Conservation (phyloP, 2,113 vertebrate species). For the Ariopsis seemanni region DNA sequence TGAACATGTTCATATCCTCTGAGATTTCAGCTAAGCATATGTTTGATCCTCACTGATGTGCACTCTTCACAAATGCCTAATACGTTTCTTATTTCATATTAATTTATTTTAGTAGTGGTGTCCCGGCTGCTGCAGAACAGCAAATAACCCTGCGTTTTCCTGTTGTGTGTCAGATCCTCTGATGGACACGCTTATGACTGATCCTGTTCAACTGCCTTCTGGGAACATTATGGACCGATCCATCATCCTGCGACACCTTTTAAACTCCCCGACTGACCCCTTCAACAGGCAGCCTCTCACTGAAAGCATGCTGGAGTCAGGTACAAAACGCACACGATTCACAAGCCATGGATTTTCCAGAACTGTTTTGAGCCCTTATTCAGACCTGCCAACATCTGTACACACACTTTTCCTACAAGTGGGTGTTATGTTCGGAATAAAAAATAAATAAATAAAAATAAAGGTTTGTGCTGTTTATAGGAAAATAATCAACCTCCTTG, state of each 20-base stretch:
- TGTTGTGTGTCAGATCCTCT: conserved; percentile 81
- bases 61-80: neutral
- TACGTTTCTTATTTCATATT: neutral
- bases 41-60: neutral
- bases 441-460: neutral
- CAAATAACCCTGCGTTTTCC: conserved; percentile 20
- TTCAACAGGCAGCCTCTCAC: conserved; percentile 96
- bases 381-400: neutral
- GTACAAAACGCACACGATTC: conserved; percentile 65
- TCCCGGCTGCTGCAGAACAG: neutral
- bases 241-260: conserved; percentile 92
- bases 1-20: conserved; percentile 49
- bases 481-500: neutral
- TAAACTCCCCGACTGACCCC: conserved; percentile 96
- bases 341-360: neutral
- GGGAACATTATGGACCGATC: conserved; percentile 97
- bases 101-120: neutral
- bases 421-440: neutral
- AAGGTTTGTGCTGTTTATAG: neutral
- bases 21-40: conserved; percentile 44
- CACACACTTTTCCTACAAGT: neutral
- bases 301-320: conserved; percentile 96
- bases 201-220: conserved; percentile 92
- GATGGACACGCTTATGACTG: conserved; percentile 98
- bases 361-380: neutral